These are phyloP conservation scores for Salvelinus namaycush DNA, from an alignment of 2,113 vertebrate genomes.

Conservation along the genomic window DNA sequence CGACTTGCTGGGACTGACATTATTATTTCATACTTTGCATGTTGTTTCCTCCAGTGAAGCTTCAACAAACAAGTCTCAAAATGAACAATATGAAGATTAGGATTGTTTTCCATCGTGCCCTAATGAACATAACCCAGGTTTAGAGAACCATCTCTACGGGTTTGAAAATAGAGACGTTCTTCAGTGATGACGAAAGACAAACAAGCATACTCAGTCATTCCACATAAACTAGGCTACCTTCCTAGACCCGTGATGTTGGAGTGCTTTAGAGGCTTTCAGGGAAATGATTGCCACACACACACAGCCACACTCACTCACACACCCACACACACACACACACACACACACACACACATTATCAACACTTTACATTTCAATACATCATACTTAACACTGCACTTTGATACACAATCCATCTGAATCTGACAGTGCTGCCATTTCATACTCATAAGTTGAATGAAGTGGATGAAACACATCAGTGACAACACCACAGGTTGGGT, in stretches of 20 bases:
- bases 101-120: not conserved
- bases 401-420: slow-evolving; percentile 12
- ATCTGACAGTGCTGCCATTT: not conserved
- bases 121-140: too few relatives aligned
- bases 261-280: slow-evolving; percentile 21
- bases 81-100: not conserved
- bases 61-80: not conserved
- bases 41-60: not conserved
- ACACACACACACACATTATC: not conserved
- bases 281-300: slow-evolving; percentile 2
- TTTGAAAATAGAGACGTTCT: not conserved
- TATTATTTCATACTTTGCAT: not conserved
- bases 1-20: not conserved
- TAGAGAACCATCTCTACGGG: too few relatives aligned
- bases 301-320: not conserved
- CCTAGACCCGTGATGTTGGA: not conserved
- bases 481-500: not conserved
- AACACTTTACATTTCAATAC: not conserved
- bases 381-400: not conserved
- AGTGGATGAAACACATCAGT: slow-evolving; percentile 27
- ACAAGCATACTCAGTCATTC: not conserved
- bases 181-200: not conserved
- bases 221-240: not conserved
- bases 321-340: too few relatives aligned
- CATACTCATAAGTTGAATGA: slow-evolving; percentile 24